phyloP scores from a whole-genome alignment of 2,888 invertebrate species.

The Epirrhoe tristata region DNA sequence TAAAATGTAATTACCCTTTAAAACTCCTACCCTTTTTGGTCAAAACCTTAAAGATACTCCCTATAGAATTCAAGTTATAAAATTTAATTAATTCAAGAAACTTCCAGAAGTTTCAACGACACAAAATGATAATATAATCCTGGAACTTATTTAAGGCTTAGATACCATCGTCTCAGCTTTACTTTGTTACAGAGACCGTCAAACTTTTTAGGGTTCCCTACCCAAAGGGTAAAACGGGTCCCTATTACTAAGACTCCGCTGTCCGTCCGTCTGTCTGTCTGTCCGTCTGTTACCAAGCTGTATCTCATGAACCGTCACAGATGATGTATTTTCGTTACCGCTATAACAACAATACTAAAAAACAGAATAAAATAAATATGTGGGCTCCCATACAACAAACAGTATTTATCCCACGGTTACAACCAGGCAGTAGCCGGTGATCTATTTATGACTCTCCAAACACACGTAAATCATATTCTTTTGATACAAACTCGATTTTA shows the following conservation, averaged over 20 bases:
- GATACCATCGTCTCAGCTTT: not conserved
- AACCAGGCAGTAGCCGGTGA: not conserved
- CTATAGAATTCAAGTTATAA: slow-evolving; percentile 2
- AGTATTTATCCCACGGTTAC: not conserved
- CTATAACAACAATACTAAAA: no score
- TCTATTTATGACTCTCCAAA: slow-evolving; percentile 25
- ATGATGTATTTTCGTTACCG: no score
- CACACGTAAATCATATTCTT: slow-evolving; percentile 31
- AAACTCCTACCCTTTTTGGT: not conserved
- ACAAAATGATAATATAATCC: slow-evolving; percentile 7
- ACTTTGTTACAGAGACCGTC: not conserved
- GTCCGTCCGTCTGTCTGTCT: no score
- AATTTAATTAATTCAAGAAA: slow-evolving; percentile 16
- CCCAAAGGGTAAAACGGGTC: no score
- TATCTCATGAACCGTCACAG: no score
- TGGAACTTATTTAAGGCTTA: slow-evolving; percentile 3
- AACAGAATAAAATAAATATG: no score
- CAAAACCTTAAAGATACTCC: not conserved
- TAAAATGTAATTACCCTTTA: not conserved
- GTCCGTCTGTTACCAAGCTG: no score
- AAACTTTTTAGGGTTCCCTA: no score
- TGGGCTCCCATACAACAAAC: no score
- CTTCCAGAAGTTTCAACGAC: slow-evolving; percentile 15
- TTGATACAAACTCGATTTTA: slow-evolving; percentile 30
- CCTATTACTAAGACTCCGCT: no score